Conservation (phyloP, 2,888 invertebrate species). For the Standfussiana lucernea region DNA sequence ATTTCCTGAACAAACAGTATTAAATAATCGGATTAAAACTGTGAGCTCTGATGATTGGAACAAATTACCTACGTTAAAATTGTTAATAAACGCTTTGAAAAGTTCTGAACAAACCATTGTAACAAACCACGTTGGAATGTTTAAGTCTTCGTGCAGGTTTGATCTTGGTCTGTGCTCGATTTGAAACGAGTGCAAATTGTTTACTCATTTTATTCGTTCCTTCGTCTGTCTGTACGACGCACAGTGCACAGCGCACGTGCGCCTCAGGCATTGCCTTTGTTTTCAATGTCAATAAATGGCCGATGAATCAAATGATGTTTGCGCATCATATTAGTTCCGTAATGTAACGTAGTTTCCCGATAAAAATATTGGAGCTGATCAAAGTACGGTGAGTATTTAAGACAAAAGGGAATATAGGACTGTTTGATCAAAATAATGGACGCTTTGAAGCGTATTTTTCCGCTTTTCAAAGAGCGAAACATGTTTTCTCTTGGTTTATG, state of each 20-base stretch:
- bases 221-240: conserved; percentile 11
- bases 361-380: conserved; percentile 13
- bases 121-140: conserved; percentile 46
- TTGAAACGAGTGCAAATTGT: conserved; percentile 52
- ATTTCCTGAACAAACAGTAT: conserved; percentile 50
- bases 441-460: conserved; percentile 21
- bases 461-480: conserved; percentile 6
- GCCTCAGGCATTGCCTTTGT: conserved; percentile 62
- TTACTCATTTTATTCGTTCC: conserved; percentile 50
- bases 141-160: conserved; percentile 36
- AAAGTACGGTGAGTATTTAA: background rate
- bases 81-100: conserved; percentile 56
- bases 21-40: conserved; percentile 57
- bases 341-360: conserved; percentile 37
- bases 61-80: conserved; percentile 55
- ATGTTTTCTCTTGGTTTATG: conserved; percentile 13
- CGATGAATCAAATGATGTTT: conserved; percentile 63
- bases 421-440: conserved; percentile 23
- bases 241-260: conserved; percentile 42
- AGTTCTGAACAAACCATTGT: conserved; percentile 51
- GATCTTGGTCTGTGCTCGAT: conserved; percentile 42
- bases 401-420: conserved; percentile 1
- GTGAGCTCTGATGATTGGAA: conserved; percentile 44
- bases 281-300: conserved; percentile 63
- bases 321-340: conserved; percentile 46